Base-by-base conservation (phyloP, 1,140 invertebrate species). In the Drosophila carrolli region DNA sequence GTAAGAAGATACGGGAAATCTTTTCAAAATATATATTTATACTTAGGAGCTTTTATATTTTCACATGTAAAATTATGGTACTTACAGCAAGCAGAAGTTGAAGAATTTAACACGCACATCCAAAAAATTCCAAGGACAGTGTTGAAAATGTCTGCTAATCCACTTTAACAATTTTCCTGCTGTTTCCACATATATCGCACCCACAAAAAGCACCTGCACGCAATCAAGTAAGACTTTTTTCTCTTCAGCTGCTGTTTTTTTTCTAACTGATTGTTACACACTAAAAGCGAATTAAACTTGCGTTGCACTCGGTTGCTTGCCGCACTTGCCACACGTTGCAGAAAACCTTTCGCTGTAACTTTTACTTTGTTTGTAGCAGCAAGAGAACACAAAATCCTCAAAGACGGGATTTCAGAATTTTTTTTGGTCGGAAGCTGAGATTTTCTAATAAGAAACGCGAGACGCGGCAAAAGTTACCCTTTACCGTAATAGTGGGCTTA, bases 281-380 rank as follows among this genome's bases (percentile, higher is more conserved):
- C 84, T 89, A 80, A 89, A 88, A 88, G 84, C 77, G 68, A 88
- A 88, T 88, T 89, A 89, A 88, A 84, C 75, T 86, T 86, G 75
- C 70, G 75, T 37, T 66, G 80, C 41, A 66, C 29, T 37, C 32
- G 29, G 1, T 19, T 72, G 54, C 57, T 75, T 51, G 75, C 78
- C 75, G 83, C 82, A 86, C 79, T 86, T 76, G 67, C 75, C 71
- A 75, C 83, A 86, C 81, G 67, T 82, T 82, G 75, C 73, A 81
- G 77, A 81, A 84, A 50, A 86, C 78, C 82, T 86, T 88, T 88
- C 71, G 72, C 83, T 75, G 62, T 48, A 86, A 86, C 82, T 86
- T 86, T 79, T 79, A 88, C 83, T 86, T 86, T 83, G 72, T 88
- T 83, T 83, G 75, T 62, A 51, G 53, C 70, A 35, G 70, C 53